Percentiles rank a stretch among this genome's conserved stretches.
phyloP scores from a whole-genome alignment of 2,113 vertebrate species.

The Stegostoma tigrinum region DNA sequence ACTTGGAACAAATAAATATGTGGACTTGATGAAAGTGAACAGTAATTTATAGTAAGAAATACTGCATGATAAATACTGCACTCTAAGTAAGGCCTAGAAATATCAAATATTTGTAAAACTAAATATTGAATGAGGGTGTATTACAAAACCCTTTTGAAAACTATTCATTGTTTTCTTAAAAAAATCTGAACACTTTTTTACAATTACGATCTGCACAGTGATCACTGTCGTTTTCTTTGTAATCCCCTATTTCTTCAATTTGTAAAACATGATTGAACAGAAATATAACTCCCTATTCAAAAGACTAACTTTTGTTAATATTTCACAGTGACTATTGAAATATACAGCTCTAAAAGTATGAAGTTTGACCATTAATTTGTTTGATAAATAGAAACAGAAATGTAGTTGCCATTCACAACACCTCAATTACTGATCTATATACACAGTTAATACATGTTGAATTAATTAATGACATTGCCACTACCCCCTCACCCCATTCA shows the following conservation, averaged over 20 bases:
- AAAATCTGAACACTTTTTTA: neutral
- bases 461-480: neutral
- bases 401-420: neutral
- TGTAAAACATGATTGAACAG: neutral
- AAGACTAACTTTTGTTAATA: neutral
- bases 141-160: neutral
- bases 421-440: neutral
- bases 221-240: neutral
- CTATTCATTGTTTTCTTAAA: neutral
- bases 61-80: neutral
- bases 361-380: neutral
- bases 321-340: neutral
- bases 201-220: neutral
- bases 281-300: neutral
- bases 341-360: neutral
- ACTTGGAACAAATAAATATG: conserved; percentile 7
- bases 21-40: neutral
- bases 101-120: neutral
- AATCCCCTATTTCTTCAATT: neutral
- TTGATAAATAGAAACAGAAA: neutral
- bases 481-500: neutral
- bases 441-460: neutral
- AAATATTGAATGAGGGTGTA: neutral
- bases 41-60: neutral
- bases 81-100: neutral